phyloP scores from a whole-genome alignment of 2,888 invertebrate species.

The Colostygia pectinataria region DNA sequence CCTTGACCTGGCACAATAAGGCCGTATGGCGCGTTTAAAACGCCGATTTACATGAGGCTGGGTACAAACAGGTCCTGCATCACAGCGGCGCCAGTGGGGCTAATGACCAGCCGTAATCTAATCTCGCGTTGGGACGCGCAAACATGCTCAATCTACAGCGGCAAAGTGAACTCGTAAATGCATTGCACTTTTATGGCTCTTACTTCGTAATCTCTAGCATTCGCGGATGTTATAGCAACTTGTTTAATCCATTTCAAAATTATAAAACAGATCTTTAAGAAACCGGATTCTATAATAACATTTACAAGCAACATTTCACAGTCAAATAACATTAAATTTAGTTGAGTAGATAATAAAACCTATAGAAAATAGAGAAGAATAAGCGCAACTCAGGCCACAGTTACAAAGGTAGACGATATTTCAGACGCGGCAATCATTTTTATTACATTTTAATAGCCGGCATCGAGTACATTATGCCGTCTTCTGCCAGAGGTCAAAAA shows the following conservation, averaged over 20 bases:
- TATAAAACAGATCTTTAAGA: too few relatives aligned
- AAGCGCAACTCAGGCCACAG: slow-evolving; percentile 14
- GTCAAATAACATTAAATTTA: too few relatives aligned
- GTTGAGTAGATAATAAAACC: too few relatives aligned
- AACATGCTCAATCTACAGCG: slow-evolving; percentile 48
- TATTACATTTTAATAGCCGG: slow-evolving; percentile 52
- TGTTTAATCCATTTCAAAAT: not conserved
- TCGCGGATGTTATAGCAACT: slow-evolving; percentile 5
- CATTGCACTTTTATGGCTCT: slow-evolving; percentile 26
- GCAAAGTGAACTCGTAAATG: slow-evolving; percentile 38
- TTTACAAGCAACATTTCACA: too few relatives aligned
- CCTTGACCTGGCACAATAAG: slow-evolving; percentile 36
- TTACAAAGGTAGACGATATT: slow-evolving; percentile 36
- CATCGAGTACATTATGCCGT: slow-evolving; percentile 46
- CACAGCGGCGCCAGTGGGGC: slow-evolving; percentile 51
- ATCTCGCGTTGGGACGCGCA: slow-evolving; percentile 54
- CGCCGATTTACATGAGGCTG: slow-evolving; percentile 44
- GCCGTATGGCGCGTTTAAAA: slow-evolving; percentile 30
- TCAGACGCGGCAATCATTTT: slow-evolving; percentile 46
- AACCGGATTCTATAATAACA: too few relatives aligned
- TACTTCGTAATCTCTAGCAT: not conserved
- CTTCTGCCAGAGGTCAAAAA: slow-evolving; percentile 43
- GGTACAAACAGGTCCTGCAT: slow-evolving; percentile 59
- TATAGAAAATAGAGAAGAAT: too few relatives aligned
- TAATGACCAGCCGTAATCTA: slow-evolving; percentile 75